Conservation (phyloP, 2,888 invertebrate genomes). For the Ariolimax columbianus region DNA sequence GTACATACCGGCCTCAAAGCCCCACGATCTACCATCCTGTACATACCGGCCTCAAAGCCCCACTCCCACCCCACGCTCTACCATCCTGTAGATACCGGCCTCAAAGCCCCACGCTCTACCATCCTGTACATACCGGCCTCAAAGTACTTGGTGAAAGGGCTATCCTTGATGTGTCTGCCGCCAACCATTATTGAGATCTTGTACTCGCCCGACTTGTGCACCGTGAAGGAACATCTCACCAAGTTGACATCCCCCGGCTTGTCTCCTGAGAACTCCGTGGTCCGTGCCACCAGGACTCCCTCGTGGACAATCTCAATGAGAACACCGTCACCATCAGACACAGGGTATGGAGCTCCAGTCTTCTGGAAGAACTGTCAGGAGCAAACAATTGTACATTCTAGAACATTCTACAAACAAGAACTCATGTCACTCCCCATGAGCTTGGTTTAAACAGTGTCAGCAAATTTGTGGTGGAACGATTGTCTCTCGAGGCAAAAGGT, state of each 20-base stretch:
- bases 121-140: slow-evolving; percentile 82
- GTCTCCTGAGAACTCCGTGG: slow-evolving; percentile 90
- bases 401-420: too few species aligned
- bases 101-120: too few species aligned
- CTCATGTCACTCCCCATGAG: too few species aligned
- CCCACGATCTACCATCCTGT: too few species aligned
- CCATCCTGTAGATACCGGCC: neutral
- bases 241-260: slow-evolving; percentile 91
- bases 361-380: slow-evolving; percentile 69
- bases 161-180: slow-evolving; percentile 87
- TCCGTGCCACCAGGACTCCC: slow-evolving; percentile 88
- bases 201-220: slow-evolving; percentile 93
- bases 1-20: too few species aligned
- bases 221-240: slow-evolving; percentile 93
- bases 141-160: slow-evolving; percentile 91
- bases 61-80: neutral
- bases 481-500: too few species aligned
- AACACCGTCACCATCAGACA: slow-evolving; percentile 91
- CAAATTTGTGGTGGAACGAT: too few species aligned
- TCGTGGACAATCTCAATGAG: slow-evolving; percentile 92
- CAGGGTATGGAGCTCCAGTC: slow-evolving; percentile 95
- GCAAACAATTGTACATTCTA: neutral
- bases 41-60: neutral
- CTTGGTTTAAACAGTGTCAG: too few species aligned
- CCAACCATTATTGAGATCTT: slow-evolving; percentile 90